phyloP scores from a whole-genome alignment of 2,113 vertebrate genomes.

The Lanius collurio region DNA sequence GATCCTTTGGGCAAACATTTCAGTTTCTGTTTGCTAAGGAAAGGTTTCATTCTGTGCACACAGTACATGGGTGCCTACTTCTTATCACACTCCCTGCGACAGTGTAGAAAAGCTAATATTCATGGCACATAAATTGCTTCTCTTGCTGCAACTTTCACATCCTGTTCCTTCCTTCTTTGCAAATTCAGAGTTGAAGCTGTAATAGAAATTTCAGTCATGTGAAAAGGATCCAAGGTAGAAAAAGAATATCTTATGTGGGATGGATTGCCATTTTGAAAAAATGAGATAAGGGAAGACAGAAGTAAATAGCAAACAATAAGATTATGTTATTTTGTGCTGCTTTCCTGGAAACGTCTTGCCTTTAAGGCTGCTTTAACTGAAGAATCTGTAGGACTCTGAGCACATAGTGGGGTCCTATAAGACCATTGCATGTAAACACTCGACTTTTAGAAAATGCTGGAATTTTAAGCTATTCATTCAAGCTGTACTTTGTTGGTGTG shows the following conservation, averaged over 20 bases:
- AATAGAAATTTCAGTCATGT: background rate
- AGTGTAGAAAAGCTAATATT: conserved; percentile 7
- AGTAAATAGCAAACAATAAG: background rate
- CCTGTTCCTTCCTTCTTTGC: background rate
- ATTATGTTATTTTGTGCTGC: background rate
- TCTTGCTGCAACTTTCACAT: background rate
- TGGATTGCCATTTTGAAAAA: background rate
- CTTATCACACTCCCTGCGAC: background rate
- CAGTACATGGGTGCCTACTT: conserved; percentile 18
- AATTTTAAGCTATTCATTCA: background rate
- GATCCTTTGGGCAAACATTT: conserved; percentile 63
- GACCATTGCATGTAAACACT: background rate
- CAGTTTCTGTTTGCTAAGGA: conserved; percentile 50
- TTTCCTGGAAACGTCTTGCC: background rate
- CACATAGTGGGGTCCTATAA: background rate
- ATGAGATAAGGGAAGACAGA: background rate
- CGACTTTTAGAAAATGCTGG: background rate
- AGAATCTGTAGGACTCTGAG: background rate
- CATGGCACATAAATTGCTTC: background rate
- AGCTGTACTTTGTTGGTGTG: background rate
- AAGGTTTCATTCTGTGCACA: conserved; percentile 32
- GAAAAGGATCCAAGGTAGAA: background rate
- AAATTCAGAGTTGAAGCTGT: background rate
- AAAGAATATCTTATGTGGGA: background rate
- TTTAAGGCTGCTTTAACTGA: background rate